Evolutionary conservation across 2,888 invertebrate species (phyloP), one percentile per base, ranked within the genome.

Genomic region (Bombylius major): DNA sequence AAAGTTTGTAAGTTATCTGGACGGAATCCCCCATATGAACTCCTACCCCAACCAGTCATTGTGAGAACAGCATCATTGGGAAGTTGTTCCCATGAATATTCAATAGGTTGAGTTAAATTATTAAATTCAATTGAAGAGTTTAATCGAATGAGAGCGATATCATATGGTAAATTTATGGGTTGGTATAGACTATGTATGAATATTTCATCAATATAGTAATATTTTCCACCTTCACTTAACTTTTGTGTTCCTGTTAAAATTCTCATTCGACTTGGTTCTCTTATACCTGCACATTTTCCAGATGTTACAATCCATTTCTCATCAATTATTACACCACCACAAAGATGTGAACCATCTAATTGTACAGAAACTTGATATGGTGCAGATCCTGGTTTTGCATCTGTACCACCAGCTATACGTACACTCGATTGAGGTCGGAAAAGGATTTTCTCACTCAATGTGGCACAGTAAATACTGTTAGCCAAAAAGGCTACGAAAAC

Each of bases 21-120:
- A 0, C 76, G 68, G 0, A 73, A 75, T 1, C 81, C 81, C 9
- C 78, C 42, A 6, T 14, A 51, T 23, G 70, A 76, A 5, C 78
- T 76, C 78, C 42, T 77, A 1, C 84, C 84, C 84, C 84, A 84
- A 6, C 83, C 84, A 5, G 81, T 81, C 1, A 83, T 66, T 7
- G 78, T 66, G 11, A 81, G 62, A 0, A 75, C 68, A 48, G 82
- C 81, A 0, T 75, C 77, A 8, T 76, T 75, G 59, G 74, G 68
- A 5, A 78, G 71, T 0, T 76, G 75, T 39, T 77, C 75, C 44
- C 70, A 67, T 32, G 82, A 80, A 39, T 84, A 65, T 47, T 78
- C 77, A 0, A 85, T 73, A 1, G 80, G 78, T 55, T 79, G 73
- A 0, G 84, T 81, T 0, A 67, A 66, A 0, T 76, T 73, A 51